These are phyloP conservation scores for Anolis sagrei DNA, from an alignment of 2,113 vertebrate species.

Conservation along the genomic window DNA sequence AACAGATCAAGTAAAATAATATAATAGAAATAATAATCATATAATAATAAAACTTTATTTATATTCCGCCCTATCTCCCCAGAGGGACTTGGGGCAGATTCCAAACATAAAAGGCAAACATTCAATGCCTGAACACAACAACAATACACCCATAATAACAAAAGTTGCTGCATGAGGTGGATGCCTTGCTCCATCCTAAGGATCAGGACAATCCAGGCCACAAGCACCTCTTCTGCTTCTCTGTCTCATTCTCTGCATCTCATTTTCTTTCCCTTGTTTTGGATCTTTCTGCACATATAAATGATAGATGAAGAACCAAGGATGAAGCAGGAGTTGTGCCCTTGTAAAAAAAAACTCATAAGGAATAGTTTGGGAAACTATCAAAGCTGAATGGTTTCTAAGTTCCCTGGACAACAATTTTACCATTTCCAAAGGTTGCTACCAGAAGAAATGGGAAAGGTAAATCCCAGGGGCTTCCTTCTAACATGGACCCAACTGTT, in stretches of 20 bases:
- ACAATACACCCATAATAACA: too few species aligned
- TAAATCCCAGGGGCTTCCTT: background rate
- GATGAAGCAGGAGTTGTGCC: background rate
- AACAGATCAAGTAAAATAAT: too few species aligned
- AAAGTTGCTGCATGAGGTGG: too few species aligned
- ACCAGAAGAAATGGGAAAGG: background rate
- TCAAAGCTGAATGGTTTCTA: background rate
- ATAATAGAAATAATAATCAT: too few species aligned
- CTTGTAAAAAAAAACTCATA: background rate
- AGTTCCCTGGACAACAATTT: background rate
- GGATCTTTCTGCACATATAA: background rate
- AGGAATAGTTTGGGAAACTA: background rate
- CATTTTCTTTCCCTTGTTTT: background rate
- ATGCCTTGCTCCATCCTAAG: too few species aligned
- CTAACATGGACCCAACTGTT: background rate
- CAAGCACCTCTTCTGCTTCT: too few species aligned
- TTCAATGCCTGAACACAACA: too few species aligned
- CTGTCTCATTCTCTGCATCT: background rate
- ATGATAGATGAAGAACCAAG: background rate
- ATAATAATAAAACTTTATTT: too few species aligned
- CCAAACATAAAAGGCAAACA: too few species aligned
- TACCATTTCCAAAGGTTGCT: background rate
- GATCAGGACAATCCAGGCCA: too few species aligned
- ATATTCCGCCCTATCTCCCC: too few species aligned
- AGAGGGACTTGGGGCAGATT: too few species aligned